Percentiles rank a stretch among this genome's conserved stretches.
phyloP scores from a whole-genome alignment of 2,888 invertebrate species.

The Sarcophaga subvicina region DNA sequence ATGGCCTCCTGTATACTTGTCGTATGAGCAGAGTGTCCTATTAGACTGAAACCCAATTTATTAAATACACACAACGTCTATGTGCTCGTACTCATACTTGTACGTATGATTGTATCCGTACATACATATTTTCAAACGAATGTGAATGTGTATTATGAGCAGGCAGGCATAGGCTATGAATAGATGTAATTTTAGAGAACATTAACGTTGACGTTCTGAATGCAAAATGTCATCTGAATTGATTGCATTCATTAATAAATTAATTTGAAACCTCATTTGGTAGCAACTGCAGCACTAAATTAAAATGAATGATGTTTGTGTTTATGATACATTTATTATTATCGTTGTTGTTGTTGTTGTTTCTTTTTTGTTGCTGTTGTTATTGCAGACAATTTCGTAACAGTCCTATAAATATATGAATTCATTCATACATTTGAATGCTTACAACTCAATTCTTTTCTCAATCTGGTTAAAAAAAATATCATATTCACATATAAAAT shows the following conservation, averaged over 20 bases:
- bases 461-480: no score
- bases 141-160: slow-evolving; percentile 16
- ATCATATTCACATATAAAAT: no score
- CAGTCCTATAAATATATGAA: slow-evolving; percentile 36
- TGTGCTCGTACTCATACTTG: not conserved
- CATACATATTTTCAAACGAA: not conserved
- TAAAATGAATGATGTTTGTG: slow-evolving; percentile 46
- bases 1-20: no score
- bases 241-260: slow-evolving; percentile 72
- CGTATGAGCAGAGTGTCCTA: not conserved
- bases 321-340: slow-evolving; percentile 31
- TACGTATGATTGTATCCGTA: not conserved
- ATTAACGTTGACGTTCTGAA: slow-evolving; percentile 69
- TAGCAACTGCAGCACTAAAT: slow-evolving; percentile 61
- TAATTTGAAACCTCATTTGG: slow-evolving; percentile 71
- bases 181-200: slow-evolving; percentile 68
- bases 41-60: slow-evolving; percentile 16
- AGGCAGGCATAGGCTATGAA: slow-evolving; percentile 38
- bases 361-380: not conserved
- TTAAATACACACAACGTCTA: not conserved
- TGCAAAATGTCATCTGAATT: slow-evolving; percentile 70
- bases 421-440: not conserved
- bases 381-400: not conserved
- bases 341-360: not conserved
- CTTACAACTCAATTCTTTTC: no score